Evolutionary conservation across 1,140 invertebrate genomes (phyloP).

Genomic region (Trichonephila inaurata): DNA sequence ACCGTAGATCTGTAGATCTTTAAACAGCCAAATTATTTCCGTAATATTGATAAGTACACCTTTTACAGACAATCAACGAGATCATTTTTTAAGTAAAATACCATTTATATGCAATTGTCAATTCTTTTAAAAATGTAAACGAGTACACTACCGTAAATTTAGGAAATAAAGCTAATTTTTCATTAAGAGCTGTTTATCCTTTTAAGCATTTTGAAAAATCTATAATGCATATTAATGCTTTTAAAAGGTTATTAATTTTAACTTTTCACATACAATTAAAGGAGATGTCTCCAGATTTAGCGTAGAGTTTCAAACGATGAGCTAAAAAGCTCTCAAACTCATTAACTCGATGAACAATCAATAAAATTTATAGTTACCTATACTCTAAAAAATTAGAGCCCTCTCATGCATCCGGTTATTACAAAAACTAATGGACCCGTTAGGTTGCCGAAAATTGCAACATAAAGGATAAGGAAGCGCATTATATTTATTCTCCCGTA

Average conservation of each 20-base stretch:
- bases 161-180: neutral
- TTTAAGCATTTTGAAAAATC: neutral
- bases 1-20: no score
- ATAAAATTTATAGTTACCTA: neutral
- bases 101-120: no score
- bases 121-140: neutral
- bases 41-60: no score
- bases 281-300: neutral
- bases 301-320: neutral
- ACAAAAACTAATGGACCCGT: constrained; percentile 41
- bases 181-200: neutral
- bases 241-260: neutral
- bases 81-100: no score
- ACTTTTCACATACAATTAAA: neutral
- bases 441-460: constrained; percentile 19
- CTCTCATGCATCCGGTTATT: constrained; percentile 29
- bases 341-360: neutral
- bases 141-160: neutral
- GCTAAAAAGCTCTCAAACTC: neutral
- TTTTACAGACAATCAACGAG: no score
- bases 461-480: neutral
- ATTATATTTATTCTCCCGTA: constrained; percentile 60
- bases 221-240: neutral
- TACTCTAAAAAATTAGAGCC: constrained; percentile 8
- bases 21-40: no score